phyloP scores from a whole-genome alignment of 2,888 invertebrate species.

The Choristoneura rosaceana region DNA sequence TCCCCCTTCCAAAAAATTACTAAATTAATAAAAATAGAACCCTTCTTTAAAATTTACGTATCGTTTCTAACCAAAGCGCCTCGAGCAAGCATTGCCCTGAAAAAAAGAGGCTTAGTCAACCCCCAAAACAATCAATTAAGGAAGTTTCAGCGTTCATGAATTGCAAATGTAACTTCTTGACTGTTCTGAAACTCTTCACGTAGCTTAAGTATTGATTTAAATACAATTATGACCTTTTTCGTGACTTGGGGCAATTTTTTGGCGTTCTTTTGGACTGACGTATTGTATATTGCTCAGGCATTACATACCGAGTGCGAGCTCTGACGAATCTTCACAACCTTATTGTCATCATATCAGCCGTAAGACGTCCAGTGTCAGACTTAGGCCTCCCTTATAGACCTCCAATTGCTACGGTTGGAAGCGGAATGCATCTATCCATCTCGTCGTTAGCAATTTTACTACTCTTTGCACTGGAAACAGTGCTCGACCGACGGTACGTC shows the following conservation, averaged over 20 bases:
- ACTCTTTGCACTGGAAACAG: too few relatives aligned
- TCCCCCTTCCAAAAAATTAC: too few relatives aligned
- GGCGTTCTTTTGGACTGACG: too few relatives aligned
- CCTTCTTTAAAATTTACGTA: conserved; percentile 5
- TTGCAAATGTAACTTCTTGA: conserved; percentile 65
- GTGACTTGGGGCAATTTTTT: neutral
- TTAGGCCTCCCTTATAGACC: too few relatives aligned
- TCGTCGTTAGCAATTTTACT: too few relatives aligned
- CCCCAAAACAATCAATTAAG: conserved; percentile 78
- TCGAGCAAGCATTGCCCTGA: conserved; percentile 53
- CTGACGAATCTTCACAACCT: too few relatives aligned
- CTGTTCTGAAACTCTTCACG: conserved; percentile 43
- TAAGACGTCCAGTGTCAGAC: too few relatives aligned
- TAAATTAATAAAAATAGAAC: conserved; percentile 22
- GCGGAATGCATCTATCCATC: too few relatives aligned
- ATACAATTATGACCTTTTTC: conserved; percentile 57
- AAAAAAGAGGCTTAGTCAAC: conserved; percentile 68
- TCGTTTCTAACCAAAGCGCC: conserved; percentile 20
- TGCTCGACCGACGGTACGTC: too few relatives aligned
- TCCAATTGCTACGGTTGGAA: too few relatives aligned
- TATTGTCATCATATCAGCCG: too few relatives aligned
- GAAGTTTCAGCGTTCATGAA: conserved; percentile 74
- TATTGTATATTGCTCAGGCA: neutral
- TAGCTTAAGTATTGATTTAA: conserved; percentile 51
- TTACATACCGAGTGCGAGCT: too few relatives aligned